A percentile compares a stretch with the other conserved stretches of the same genome.
These are phyloP conservation scores for Portevinia maculata DNA, from an alignment of 2,888 invertebrate species.

Conservation along the genomic window DNA sequence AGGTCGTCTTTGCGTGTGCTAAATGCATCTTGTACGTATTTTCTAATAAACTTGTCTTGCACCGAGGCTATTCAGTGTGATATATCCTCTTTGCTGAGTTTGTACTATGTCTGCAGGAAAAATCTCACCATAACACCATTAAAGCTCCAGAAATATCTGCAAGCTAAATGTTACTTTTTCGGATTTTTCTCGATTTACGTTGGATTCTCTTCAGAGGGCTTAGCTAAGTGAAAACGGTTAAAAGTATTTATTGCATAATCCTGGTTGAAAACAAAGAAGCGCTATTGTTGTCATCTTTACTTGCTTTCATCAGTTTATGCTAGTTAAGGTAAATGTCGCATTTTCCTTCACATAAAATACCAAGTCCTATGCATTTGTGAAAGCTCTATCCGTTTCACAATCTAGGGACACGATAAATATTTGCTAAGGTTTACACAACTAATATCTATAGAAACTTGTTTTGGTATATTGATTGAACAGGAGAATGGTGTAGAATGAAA, in stretches of 20 bases:
- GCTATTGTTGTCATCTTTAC: not conserved
- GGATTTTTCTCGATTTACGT: not conserved
- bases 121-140: constrained; percentile 22
- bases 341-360: not conserved
- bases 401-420: not conserved
- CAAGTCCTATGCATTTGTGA: not conserved
- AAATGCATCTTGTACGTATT: constrained; percentile 21
- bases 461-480: not conserved
- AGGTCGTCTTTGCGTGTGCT: constrained; percentile 14
- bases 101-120: constrained; percentile 1
- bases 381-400: not conserved
- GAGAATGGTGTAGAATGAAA: not conserved
- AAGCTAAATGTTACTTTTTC: not conserved
- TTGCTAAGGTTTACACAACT: not conserved
- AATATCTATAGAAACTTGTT: not conserved
- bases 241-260: constrained; percentile 17
- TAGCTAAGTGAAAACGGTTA: not conserved
- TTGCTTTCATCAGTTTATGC: not conserved
- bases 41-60: constrained; percentile 44
- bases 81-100: constrained; percentile 7
- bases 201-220: not conserved
- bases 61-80: constrained; percentile 15
- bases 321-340: not conserved
- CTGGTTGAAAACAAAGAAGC: not conserved
- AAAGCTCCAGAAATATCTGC: constrained; percentile 3